Conservation (phyloP, 2,797 vertebrate species). For the Galago senegalensis region DNA sequence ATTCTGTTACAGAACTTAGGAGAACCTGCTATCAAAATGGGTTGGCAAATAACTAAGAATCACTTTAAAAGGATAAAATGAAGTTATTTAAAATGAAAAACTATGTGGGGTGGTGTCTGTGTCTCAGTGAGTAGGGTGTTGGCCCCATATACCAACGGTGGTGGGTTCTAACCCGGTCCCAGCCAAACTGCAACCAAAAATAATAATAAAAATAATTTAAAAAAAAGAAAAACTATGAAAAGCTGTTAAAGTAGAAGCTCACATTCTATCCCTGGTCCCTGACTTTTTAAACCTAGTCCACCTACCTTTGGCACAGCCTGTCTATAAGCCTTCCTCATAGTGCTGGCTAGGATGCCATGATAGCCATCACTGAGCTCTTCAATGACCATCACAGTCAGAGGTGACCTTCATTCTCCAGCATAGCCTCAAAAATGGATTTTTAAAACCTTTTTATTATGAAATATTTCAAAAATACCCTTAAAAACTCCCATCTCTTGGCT, state of each 20-base stretch:
- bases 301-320: not conserved
- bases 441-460: not conserved
- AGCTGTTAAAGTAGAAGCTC: not conserved
- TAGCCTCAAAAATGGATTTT: not conserved
- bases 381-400: not conserved
- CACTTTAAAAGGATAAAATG: constrained; percentile 24
- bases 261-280: not conserved
- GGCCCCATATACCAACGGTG: no score
- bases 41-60: not conserved
- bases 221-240: constrained; percentile 9
- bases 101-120: not conserved
- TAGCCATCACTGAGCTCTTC: not conserved
- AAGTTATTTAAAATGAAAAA: constrained; percentile 27
- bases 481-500: not conserved
- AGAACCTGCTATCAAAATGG: constrained; percentile 11
- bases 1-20: not conserved
- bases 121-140: no score
- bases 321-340: not conserved
- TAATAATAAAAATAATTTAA: not conserved
- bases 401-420: not conserved
- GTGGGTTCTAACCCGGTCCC: no score
- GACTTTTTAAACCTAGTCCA: not conserved
- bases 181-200: no score
- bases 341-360: not conserved
- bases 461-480: not conserved